A percentile compares a stretch with the other conserved stretches of the same genome.
These are phyloP conservation scores for Clunio marinus DNA, from an alignment of 2,888 invertebrate genomes.

Conservation along the genomic window DNA sequence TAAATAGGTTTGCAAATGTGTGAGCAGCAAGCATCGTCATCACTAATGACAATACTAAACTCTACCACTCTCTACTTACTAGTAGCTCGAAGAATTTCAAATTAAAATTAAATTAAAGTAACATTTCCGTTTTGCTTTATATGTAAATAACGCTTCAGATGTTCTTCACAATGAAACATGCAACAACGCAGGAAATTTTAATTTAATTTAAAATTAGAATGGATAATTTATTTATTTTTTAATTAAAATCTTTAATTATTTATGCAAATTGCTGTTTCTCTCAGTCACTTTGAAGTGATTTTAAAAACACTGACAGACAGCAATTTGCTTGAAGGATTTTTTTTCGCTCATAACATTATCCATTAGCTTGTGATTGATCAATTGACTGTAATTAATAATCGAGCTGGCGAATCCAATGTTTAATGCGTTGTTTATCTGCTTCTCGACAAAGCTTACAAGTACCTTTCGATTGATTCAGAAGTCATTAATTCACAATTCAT, in stretches of 20 bases:
- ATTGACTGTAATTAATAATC: slow-evolving; percentile 15
- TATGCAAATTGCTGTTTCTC: slow-evolving; percentile 27
- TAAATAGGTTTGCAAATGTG: too few relatives aligned
- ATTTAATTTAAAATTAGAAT: slow-evolving; percentile 36
- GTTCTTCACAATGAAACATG: not conserved
- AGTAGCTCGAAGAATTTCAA: slow-evolving; percentile 4
- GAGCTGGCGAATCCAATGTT: not conserved
- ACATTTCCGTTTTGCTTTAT: slow-evolving; percentile 31
- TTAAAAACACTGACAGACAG: slow-evolving; percentile 2
- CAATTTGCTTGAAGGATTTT: slow-evolving; percentile 35
- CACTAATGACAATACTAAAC: too few relatives aligned
- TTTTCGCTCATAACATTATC: not conserved
- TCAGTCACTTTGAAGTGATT: not conserved
- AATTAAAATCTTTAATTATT: slow-evolving; percentile 33
- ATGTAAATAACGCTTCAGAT: not conserved
- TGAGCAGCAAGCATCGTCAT: too few relatives aligned
- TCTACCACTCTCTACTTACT: too few relatives aligned
- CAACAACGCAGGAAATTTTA: slow-evolving; percentile 24
- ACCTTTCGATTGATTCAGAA: not conserved
- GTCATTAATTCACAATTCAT: not conserved
- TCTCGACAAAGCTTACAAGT: not conserved
- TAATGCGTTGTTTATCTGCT: not conserved
- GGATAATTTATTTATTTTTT: slow-evolving; percentile 36
- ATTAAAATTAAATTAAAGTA: slow-evolving; percentile 37
- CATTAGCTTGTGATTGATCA: slow-evolving; percentile 23